These are phyloP conservation scores for Probaryconus sp. DNA, from an alignment of 1,140 invertebrate genomes.

Conservation along the genomic window DNA sequence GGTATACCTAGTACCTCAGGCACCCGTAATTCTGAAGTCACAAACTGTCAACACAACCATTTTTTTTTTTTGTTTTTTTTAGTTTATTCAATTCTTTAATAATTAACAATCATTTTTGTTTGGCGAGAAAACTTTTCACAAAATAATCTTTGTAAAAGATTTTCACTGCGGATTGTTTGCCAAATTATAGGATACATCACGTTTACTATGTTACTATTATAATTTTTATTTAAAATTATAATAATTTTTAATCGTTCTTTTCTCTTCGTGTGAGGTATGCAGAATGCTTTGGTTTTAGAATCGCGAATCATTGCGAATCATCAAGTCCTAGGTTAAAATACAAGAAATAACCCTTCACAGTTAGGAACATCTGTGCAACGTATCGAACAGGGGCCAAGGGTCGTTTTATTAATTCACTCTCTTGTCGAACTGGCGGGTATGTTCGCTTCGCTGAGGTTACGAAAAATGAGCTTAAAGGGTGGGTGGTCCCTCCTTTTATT, in stretches of 20 bases:
- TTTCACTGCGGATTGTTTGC: too few species aligned
- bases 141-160: too few species aligned
- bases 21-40: slow-evolving; percentile 22
- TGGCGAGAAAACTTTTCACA: too few species aligned
- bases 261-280: slow-evolving; percentile 41
- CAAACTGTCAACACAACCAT: background rate
- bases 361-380: slow-evolving; percentile 67
- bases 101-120: background rate
- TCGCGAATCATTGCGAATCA: slow-evolving; percentile 70
- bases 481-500: slow-evolving; percentile 61
- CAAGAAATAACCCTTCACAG: slow-evolving; percentile 63
- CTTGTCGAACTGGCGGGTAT: slow-evolving; percentile 50
- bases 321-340: slow-evolving; percentile 67
- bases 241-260: too few species aligned
- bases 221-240: too few species aligned
- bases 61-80: too few species aligned
- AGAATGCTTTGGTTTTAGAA: slow-evolving; percentile 59
- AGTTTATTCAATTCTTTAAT: slow-evolving; percentile 4
- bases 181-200: too few species aligned
- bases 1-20: slow-evolving; percentile 53
- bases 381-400: slow-evolving; percentile 61
- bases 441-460: slow-evolving; percentile 28
- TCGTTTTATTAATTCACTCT: slow-evolving; percentile 68
- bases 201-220: too few species aligned
- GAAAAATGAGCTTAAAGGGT: slow-evolving; percentile 47